Percentiles rank a stretch among this genome's conserved stretches.
These are phyloP conservation scores for Schizothorax lantsangensis DNA, from an alignment of 2,797 vertebrate genomes.

Conservation along the genomic window DNA sequence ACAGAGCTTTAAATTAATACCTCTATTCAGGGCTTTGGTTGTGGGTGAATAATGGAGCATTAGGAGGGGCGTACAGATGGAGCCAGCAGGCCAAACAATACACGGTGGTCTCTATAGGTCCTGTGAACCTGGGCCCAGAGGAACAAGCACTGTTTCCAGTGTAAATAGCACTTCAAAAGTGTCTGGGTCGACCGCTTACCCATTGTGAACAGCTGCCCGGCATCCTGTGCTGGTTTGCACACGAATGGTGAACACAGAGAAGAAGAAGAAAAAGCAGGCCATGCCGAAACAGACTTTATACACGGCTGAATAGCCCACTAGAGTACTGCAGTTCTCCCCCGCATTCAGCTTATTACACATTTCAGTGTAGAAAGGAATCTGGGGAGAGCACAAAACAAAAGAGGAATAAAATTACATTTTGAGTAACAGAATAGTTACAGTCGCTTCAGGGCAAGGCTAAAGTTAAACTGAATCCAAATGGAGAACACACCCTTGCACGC, in stretches of 20 bases:
- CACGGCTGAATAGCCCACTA: constrained; percentile 94
- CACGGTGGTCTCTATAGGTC: constrained; percentile 28
- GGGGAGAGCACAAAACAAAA: constrained; percentile 39
- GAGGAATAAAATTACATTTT: constrained; percentile 15
- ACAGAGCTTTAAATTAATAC: constrained; percentile 59
- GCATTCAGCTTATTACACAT: constrained; percentile 87
- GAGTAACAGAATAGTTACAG: neutral
- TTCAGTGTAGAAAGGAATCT: constrained; percentile 89
- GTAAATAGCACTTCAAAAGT: constrained; percentile 40
- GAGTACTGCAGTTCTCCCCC: constrained; percentile 86
- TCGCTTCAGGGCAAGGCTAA: neutral
- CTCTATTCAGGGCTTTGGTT: constrained; percentile 50
- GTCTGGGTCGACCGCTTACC: constrained; percentile 76
- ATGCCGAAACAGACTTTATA: constrained; percentile 98
- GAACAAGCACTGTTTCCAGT: constrained; percentile 36
- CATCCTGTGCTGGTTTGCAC: constrained; percentile 89
- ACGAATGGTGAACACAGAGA: constrained; percentile 87
- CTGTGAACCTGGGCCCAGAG: constrained; percentile 5
- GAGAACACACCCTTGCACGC: neutral
- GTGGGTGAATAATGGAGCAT: constrained; percentile 47
- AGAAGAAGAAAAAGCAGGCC: constrained; percentile 95
- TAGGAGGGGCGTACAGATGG: constrained; percentile 31
- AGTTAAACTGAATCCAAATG: neutral
- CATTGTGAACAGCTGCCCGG: constrained; percentile 91
- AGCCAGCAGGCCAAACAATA: constrained; percentile 47